Evolutionary conservation across 2,113 vertebrate genomes (phyloP).

Genomic region (Girardinichthys multiradiatus): DNA sequence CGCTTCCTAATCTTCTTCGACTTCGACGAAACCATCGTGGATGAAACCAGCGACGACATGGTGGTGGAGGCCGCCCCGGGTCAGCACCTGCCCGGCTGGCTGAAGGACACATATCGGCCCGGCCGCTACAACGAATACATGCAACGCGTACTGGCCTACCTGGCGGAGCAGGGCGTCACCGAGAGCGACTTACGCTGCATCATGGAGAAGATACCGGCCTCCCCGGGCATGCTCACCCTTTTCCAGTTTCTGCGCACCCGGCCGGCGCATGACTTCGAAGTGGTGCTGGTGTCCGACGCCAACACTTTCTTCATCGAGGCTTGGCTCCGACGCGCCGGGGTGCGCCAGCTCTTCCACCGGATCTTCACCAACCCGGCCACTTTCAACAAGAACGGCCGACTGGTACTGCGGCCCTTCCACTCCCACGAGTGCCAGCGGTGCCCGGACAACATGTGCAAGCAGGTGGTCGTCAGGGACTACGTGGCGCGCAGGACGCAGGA

Average conservation of each 20-base stretch:
- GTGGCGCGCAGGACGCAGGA: constrained; percentile 85
- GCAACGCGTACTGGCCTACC: constrained; percentile 88
- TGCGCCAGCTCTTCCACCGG: constrained; percentile 85
- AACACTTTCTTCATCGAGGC: constrained; percentile 92
- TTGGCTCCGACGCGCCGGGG: constrained; percentile 82
- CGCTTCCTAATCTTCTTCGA: constrained; percentile 93
- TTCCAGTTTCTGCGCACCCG: constrained; percentile 88
- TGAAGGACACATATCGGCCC: constrained; percentile 87
- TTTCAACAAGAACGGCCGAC: constrained; percentile 85
- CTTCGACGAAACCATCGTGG: constrained; percentile 95
- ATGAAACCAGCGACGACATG: constrained; percentile 93
- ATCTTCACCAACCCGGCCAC: constrained; percentile 91
- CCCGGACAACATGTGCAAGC: constrained; percentile 96
- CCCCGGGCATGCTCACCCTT: constrained; percentile 88
- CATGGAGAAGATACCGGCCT: constrained; percentile 89
- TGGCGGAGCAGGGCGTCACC: constrained; percentile 89
- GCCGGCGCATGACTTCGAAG: constrained; percentile 87
- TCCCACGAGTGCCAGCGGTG: constrained; percentile 89
- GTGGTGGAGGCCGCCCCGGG: constrained; percentile 85
- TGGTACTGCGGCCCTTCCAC: constrained; percentile 91
- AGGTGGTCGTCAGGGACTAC: constrained; percentile 87
- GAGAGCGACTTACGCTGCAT: constrained; percentile 80
- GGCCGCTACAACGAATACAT: constrained; percentile 94
- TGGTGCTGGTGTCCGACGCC: constrained; percentile 92
- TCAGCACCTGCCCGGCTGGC: constrained; percentile 83